Conservation (phyloP, 2,113 vertebrate species). For the Crotalus horridus region DNA sequence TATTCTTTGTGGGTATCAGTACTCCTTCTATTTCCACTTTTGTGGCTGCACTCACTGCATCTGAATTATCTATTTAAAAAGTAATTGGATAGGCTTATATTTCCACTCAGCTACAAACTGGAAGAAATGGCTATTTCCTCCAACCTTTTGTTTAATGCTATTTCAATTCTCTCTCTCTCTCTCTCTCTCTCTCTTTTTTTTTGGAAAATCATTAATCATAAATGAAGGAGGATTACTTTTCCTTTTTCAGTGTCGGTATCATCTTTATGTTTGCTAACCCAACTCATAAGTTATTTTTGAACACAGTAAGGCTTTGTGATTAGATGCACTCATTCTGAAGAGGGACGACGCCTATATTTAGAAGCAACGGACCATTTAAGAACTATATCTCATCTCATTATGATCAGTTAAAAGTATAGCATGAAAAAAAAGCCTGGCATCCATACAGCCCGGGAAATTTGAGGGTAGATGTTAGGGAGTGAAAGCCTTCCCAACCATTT, state of each 20-base stretch:
- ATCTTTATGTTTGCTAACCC: conserved; percentile 51
- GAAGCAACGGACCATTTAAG: conserved; percentile 61
- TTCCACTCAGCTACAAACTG: conserved; percentile 36
- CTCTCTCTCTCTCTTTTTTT: background rate
- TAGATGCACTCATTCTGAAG: conserved; percentile 56
- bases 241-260: conserved; percentile 52
- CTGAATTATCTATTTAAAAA: conserved; percentile 16
- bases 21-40: background rate
- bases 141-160: conserved; percentile 29
- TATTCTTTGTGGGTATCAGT: background rate
- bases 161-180: conserved; percentile 37
- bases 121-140: conserved; percentile 47
- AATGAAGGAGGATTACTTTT: conserved; percentile 59
- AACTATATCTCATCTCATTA: conserved; percentile 42
- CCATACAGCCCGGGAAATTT: background rate
- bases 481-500: background rate
- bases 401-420: conserved; percentile 26
- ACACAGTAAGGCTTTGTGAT: conserved; percentile 48
- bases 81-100: conserved; percentile 26
- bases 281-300: conserved; percentile 51
- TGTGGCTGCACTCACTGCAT: background rate
- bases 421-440: conserved; percentile 4
- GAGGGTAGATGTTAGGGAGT: background rate
- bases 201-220: conserved; percentile 56
- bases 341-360: conserved; percentile 64